Base-by-base conservation (phyloP, 1,140 invertebrate genomes). In the Pectinophora gossypiella region DNA sequence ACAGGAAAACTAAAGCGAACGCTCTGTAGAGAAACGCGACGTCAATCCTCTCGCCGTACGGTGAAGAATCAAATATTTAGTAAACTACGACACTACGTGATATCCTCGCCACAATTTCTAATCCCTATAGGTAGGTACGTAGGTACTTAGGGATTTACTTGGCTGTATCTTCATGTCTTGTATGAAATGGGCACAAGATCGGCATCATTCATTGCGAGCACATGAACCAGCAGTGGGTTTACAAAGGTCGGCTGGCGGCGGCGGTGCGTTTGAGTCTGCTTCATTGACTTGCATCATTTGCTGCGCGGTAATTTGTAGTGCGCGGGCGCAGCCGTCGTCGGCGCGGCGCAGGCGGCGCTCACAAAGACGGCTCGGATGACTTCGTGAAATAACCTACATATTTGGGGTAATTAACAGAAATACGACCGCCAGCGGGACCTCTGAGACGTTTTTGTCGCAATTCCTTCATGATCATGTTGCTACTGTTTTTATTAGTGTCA, bases 401-500 rank as follows among this genome's bases (percentile, higher is more conserved):
- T 72, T 73, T 69, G 72, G 44, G 58, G 66, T 70, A 76, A 73
- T 76, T 78, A 76, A 68, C 67, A 65, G 59, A 61, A 50, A 54
- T 55, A 56, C 56, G 52, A 51, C 52, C 55, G 19, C n/a, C 48
- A 51, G 45, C 56, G 54, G 55, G 13, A 48, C 38, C 4, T 49
- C 5, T 45, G 40, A 48, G 44, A 23, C 23, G 21, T 68, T 68
- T 64, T 64, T 54, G 23, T 19, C 9, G 18, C 42, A 44, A 21
- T 44, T 44, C 19, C 12, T 20, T 21, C 19, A 1, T 20, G 19
- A 21, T 20, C 13, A 44, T 9, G 42, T 21, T 15, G 19, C 19
- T 32, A n/a, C n/a, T 32, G n/a, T 32, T 45, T 54, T 53, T 60
- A 53, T 56, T 53, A 18, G 19, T 45, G 42, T 45, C 53, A 55